Base-by-base conservation (phyloP, 2,113 vertebrate species). In the Hiodon alosoides region DNA sequence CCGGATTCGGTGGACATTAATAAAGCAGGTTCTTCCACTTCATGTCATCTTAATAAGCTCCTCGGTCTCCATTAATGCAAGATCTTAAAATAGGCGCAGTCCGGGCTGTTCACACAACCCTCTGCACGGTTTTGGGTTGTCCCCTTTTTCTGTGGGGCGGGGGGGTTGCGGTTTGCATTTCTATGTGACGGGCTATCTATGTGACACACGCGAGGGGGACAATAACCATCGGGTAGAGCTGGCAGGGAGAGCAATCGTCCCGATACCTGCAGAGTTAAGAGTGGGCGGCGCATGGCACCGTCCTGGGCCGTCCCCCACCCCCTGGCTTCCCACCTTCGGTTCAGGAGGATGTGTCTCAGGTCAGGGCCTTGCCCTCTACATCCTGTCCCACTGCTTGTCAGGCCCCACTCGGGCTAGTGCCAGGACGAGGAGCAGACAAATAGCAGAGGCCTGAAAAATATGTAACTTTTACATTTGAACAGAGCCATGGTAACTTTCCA, bases 31-130 rank as follows among this genome's bases (percentile, higher is more conserved):
- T 65, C 67, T 73, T 69, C 51, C 9, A 61, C 58, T 50, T 70
- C 52, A 73, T 80, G 70, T 77, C 47, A 72, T 78, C 54, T 71
- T 75, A 78, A 74, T 76, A 69, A 62, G 64, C 79, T 81, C 60
- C 69, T 51, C 72, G 55, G 72, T 67, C 72, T 71, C 61, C 59
- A 57, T 78, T 76, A 79, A 71, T 78, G 57, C n/a, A 64, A 2
- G 6, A 64, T n/a, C 64, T 71, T 53, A 77, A 83, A 78, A 72
- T 72, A 59, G 75, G n/a, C 53, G 58, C 9, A 64, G 64, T 54
- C 53, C 9, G 50, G 67, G 61, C 14, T 46, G 31, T 67, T 78
- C 74, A 69, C 73, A 78, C 7, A 68, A 57, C 11, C 17, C 46
- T 54, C 54, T 4, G n/a, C 65, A 60, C 5, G 52, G 16, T 58